Evolutionary conservation across 2,113 vertebrate genomes (phyloP).

Genomic region (Chloroceryle aenea): DNA sequence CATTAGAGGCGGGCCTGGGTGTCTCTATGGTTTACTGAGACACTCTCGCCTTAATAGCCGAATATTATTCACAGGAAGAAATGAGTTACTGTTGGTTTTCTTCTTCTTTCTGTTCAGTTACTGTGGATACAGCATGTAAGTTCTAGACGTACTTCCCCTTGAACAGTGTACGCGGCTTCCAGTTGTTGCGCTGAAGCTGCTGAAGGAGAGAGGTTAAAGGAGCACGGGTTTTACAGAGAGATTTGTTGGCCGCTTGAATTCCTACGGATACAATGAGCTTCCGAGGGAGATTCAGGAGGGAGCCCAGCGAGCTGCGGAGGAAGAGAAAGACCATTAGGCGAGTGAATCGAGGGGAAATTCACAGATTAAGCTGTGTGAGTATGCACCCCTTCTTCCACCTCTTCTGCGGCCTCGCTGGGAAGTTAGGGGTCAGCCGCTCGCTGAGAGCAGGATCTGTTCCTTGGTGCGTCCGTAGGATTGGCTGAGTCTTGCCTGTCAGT

Average conservation of each 20-base stretch:
- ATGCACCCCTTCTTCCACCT: constrained; percentile 53
- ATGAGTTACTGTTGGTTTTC: constrained; percentile 71
- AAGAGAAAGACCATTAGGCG: constrained; percentile 80
- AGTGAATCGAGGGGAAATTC: constrained; percentile 81
- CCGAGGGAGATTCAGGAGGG: constrained; percentile 82
- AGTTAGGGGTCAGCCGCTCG: not conserved
- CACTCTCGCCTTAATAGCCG: constrained; percentile 27
- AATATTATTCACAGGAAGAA: constrained; percentile 73
- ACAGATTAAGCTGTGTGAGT: constrained; percentile 90
- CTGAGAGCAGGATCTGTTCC: not conserved
- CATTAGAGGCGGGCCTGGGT: not conserved
- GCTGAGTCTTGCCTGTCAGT: accelerated
- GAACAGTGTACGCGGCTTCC: constrained; percentile 19
- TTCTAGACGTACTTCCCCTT: constrained; percentile 75
- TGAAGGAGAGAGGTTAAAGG: constrained; percentile 17
- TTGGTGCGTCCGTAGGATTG: not conserved
- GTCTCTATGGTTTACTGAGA: constrained; percentile 29
- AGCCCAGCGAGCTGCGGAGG: constrained; percentile 87
- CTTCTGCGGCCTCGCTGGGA: not conserved
- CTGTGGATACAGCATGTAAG: constrained; percentile 42
- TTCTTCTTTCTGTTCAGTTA: constrained; percentile 75
- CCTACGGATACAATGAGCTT: constrained; percentile 86
- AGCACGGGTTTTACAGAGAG: not conserved
- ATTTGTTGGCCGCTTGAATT: constrained; percentile 31
- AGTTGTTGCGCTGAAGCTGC: constrained; percentile 46